Evolutionary conservation across 2,113 vertebrate genomes (phyloP).

Genomic region (Psittacus erithacus): DNA sequence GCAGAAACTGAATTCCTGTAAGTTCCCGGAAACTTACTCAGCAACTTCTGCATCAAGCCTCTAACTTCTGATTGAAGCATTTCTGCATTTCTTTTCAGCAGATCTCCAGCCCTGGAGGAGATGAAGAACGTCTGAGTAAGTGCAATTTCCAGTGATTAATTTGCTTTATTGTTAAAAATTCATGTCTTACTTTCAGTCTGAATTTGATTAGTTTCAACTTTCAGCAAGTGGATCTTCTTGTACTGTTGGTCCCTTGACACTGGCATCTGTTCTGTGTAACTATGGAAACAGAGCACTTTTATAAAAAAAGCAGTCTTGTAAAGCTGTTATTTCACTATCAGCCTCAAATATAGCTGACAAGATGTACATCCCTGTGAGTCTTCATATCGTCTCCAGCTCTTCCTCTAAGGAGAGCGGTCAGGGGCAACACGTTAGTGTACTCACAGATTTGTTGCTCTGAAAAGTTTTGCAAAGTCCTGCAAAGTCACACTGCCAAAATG

Average conservation of each 20-base stretch:
- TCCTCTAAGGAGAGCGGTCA: background rate
- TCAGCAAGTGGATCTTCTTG: background rate
- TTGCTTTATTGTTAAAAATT: background rate
- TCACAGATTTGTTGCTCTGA: background rate
- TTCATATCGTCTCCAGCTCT: background rate
- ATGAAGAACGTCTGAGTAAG: background rate
- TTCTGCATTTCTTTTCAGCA: background rate
- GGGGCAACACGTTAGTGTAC: background rate
- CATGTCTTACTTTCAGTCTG: background rate
- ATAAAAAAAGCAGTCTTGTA: background rate
- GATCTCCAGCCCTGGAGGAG: background rate
- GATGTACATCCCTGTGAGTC: background rate
- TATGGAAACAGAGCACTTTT: background rate
- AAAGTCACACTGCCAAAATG: background rate
- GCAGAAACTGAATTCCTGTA: background rate
- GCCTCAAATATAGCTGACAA: background rate
- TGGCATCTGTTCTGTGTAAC: background rate
- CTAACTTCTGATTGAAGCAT: background rate
- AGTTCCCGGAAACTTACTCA: background rate
- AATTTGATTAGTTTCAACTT: background rate
- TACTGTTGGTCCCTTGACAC: background rate
- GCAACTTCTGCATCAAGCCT: background rate
- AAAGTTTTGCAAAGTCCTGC: background rate
- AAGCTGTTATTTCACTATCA: background rate
- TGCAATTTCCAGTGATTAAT: background rate